Base-by-base conservation (phyloP, 2,888 invertebrate genomes). In the Calephelis perditalis region DNA sequence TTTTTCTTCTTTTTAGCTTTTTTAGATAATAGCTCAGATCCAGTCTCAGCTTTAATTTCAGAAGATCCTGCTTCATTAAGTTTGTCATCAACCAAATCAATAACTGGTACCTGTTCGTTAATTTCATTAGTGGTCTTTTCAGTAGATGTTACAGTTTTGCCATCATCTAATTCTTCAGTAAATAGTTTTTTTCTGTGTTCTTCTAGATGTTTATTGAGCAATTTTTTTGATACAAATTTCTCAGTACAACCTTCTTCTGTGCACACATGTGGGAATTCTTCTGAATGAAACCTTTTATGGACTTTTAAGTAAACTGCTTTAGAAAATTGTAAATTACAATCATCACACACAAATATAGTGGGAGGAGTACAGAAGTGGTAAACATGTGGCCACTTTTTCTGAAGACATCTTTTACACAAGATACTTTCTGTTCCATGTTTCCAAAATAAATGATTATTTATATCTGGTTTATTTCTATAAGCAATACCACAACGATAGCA, bases 361-460 rank as follows among this genome's bases (percentile, higher is more conserved):
- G 97, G 96, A 49, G 97, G 97, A 67, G 95, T 93, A 78, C 97
- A 97, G 74, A 97, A 97, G 78, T 97, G 97, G 85, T 97, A 97
- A 7, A 97, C 95, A 81, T 97, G 96, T 0, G 96, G 96, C 97
- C 97, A 97, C 73, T 96, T 96, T 76, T 97, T 97, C 74, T 97
- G 96, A 59, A 96, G 82, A 79, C 97, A 97, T 73, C 92, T 94
- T 79, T 96, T 96, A 77, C 97, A 97, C 45, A 94, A 82, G 3
- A 96, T 94, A 82, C 96, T 96, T 76, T 97, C 96, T 3, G 97
- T 97, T 35, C 97, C 97, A 80, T 97, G 97, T 81, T 97, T 97
- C 97, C 97, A 97, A 79, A 96, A 97, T 61, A 97, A 87, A 86
- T 97, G 97, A 75, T 96, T 96, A 12, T 96, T 96, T 63, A 97